Base-by-base conservation (phyloP, 37 sponge, comb jelly and placozoan genomes). In the Chondrilla cf. caribensis region DNA sequence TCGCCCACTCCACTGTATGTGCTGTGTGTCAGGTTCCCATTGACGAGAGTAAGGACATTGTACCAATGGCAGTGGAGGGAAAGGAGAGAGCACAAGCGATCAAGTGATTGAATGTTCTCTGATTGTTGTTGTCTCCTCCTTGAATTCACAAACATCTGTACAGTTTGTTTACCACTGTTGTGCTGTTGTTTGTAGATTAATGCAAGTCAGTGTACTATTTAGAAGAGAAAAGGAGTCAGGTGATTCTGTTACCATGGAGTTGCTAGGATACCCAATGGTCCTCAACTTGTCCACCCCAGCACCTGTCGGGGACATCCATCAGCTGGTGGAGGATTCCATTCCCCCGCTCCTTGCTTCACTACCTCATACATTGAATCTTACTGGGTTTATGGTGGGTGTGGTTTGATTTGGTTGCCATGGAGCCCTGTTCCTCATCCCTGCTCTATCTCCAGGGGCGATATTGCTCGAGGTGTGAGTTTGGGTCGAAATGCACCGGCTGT, bases 381-480 rank as follows among this genome's bases (percentile, higher is more conserved):
- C 76, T 1, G 76, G 76, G 40, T 73, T 43, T 33, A 80, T 41
- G 68, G 81, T 79, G 58, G 29, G 78, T 15, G 14, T 35, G 14
- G n/a, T n/a, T n/a, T n/a, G n/a, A n/a, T n/a, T 3, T 3, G 17
- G 68, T 33, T 29, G 35, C 35, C 32, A 26, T 67, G 68, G 31
- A 65, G 3, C 24, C 32, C 21, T 0, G 7, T 65, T 39, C 38
- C 40, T 47, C 51, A 6, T 14, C 51, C 51, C 51, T 11, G 9
- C 51, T 47, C 37, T 36, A 35, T 3, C 40, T 4, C 65, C 58
- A 89, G 90, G 90, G 86, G 32, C 17, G 79, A 2, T 82, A 79
- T 67, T 89, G 90, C 54, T 89, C 90, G 14, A 78, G 90, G 22
- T 89, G 90, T 85, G 31, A 59, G 40, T 89, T 77, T 44, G 32